phyloP scores from a whole-genome alignment of 2,888 invertebrate species.

The Hypsopygia costalis region DNA sequence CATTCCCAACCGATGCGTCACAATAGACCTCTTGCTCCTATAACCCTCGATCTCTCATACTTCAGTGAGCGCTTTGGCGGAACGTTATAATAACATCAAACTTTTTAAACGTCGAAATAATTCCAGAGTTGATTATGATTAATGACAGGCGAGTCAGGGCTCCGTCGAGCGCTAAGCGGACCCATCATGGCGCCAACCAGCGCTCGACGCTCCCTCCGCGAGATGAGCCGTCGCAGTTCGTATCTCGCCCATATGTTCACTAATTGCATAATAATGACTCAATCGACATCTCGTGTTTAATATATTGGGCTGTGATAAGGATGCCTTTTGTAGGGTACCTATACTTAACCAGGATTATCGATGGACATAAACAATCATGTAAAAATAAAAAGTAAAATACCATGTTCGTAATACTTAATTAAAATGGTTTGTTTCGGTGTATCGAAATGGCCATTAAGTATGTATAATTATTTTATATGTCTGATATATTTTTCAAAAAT shows the following conservation, averaged over 20 bases:
- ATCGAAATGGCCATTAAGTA: too few relatives aligned
- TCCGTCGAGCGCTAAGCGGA: slow-evolving; percentile 30
- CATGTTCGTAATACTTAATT: too few relatives aligned
- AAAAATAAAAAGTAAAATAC: too few relatives aligned
- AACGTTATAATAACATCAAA: slow-evolving; percentile 56
- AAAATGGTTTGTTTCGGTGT: too few relatives aligned
- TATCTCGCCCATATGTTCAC: slow-evolving; percentile 51
- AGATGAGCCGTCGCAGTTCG: slow-evolving; percentile 27
- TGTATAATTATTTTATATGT: too few relatives aligned
- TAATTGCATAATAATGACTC: slow-evolving; percentile 76
- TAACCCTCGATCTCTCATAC: slow-evolving; percentile 29
- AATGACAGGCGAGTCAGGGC: slow-evolving; percentile 49
- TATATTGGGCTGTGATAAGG: slow-evolving; percentile 24
- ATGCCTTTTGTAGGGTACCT: too few relatives aligned
- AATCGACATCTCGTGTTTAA: slow-evolving; percentile 54
- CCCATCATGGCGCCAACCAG: slow-evolving; percentile 49
- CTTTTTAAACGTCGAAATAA: slow-evolving; percentile 73
- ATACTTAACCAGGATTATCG: too few relatives aligned
- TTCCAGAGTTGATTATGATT: slow-evolving; percentile 76
- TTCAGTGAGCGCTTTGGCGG: slow-evolving; percentile 46
- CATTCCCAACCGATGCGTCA: slow-evolving; percentile 27
- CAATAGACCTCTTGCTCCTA: slow-evolving; percentile 24
- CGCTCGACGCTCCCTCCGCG: slow-evolving; percentile 15
- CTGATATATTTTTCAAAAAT: too few relatives aligned
- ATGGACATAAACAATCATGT: too few relatives aligned